These are phyloP conservation scores for Chionoecetes opilio DNA, from an alignment of 1,140 invertebrate species.

Conservation along the genomic window DNA sequence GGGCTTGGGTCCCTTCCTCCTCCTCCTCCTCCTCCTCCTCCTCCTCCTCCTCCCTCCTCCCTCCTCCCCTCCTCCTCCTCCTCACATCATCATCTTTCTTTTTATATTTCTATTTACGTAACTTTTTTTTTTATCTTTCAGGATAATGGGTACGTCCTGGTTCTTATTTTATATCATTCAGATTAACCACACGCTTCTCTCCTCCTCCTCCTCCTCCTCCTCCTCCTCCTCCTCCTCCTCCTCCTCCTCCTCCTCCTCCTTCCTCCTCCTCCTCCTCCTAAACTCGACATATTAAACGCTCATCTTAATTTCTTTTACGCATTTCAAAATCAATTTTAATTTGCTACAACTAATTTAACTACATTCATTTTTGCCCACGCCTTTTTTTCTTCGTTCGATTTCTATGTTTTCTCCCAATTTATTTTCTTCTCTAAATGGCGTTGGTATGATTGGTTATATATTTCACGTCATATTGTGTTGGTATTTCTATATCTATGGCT, in stretches of 20 bases:
- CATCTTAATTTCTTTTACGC: neutral
- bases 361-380: neutral
- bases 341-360: neutral
- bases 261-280: too few species aligned
- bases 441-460: too few species aligned
- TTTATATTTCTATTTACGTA: neutral
- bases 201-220: neutral
- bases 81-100: neutral
- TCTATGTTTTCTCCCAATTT: neutral
- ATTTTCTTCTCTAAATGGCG: neutral
- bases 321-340: neutral
- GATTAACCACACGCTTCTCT: neutral
- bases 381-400: neutral
- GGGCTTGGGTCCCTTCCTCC: neutral
- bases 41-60: slow-evolving; percentile 38
- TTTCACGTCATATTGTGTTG: too few species aligned
- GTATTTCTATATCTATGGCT: too few species aligned
- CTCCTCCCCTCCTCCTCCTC: neutral
- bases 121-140: neutral
- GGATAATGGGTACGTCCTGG: too few species aligned
- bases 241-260: neutral
- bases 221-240: neutral
- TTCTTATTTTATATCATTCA: neutral
- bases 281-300: neutral
- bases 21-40: slow-evolving; percentile 6